Conservation (phyloP, 2,113 vertebrate species). For the Euleptes europaea region DNA sequence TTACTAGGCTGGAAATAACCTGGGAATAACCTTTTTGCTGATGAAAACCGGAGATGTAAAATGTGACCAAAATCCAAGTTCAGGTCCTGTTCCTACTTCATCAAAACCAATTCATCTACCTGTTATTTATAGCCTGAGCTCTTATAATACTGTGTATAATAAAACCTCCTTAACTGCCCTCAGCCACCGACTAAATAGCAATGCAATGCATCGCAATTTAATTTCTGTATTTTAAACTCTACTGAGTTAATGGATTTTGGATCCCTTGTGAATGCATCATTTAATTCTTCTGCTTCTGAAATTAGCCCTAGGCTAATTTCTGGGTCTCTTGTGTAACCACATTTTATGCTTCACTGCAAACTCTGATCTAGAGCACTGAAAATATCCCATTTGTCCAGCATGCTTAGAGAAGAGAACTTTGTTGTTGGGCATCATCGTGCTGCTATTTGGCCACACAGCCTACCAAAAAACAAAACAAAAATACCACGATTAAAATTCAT, state of each 20-base stretch:
- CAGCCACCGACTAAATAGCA: not conserved
- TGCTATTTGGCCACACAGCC: not conserved
- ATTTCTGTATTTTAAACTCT: not conserved
- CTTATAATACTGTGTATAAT: conserved; percentile 15
- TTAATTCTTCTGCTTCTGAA: not conserved
- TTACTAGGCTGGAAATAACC: conserved; percentile 24
- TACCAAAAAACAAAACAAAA: not conserved
- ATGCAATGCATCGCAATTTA: not conserved
- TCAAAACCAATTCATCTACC: conserved; percentile 8
- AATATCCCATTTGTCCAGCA: not conserved
- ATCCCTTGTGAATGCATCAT: not conserved
- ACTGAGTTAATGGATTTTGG: not conserved
- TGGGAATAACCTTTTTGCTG: conserved; percentile 1
- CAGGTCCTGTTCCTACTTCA: conserved; percentile 6
- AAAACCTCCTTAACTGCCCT: conserved; percentile 1
- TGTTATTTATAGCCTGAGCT: conserved; percentile 15
- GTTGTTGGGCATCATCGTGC: not conserved
- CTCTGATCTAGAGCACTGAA: not conserved
- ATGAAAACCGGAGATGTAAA: conserved; percentile 15
- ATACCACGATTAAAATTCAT: not conserved
- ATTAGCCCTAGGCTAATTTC: not conserved
- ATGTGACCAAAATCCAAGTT: conserved; percentile 6
- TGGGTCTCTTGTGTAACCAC: not conserved
- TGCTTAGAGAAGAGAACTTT: not conserved
- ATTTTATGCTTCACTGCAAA: not conserved